A percentile compares a stretch with the other conserved stretches of the same genome.
Conservation (phyloP, 2,113 vertebrate genomes). For the Petaurus breviceps region DNA sequence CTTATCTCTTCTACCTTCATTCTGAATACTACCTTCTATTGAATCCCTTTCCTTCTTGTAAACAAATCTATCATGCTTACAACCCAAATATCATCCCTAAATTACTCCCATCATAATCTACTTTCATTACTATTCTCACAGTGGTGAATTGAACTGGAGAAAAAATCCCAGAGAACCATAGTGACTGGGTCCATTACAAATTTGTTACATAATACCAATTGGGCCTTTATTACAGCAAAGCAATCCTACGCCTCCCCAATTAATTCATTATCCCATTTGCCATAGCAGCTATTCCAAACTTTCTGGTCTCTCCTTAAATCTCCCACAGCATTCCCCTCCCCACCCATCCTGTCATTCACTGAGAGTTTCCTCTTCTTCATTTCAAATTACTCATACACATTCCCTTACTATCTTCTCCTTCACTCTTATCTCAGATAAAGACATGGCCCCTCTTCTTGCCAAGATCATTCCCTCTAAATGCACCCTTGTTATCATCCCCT, state of each 20-base stretch:
- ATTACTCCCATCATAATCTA: neutral
- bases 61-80: neutral
- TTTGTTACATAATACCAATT: neutral
- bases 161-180: neutral
- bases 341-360: neutral
- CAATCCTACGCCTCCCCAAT: neutral
- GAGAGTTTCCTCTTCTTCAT: neutral
- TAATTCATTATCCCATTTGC: neutral
- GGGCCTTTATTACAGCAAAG: neutral
- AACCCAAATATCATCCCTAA: neutral
- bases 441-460: neutral
- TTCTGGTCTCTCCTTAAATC: neutral
- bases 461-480: neutral
- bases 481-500: neutral
- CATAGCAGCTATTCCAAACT: neutral
- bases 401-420: neutral
- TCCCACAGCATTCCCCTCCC: neutral
- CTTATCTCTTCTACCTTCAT: neutral
- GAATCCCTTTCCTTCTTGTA: neutral
- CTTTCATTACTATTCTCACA: neutral
- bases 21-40: neutral
- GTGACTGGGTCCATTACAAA: neutral
- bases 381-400: neutral
- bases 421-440: neutral
- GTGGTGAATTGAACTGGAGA: neutral